Conservation (phyloP, 2,888 invertebrate species). For the Plutella xylostella region DNA sequence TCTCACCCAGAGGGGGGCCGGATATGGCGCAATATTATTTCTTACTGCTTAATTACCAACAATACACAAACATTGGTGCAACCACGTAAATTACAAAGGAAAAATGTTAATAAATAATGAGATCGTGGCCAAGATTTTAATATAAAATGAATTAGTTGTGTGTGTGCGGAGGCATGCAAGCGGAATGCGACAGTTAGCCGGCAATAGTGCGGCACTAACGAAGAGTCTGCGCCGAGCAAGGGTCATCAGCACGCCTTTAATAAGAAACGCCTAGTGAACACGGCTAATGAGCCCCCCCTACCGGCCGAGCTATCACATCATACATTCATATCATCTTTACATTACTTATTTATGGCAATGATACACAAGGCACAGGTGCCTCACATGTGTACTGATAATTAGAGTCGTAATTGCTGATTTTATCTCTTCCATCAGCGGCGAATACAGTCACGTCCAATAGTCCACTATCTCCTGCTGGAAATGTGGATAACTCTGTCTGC, state of each 20-base stretch:
- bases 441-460: too few relatives aligned
- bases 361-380: too few relatives aligned
- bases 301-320: too few relatives aligned
- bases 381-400: too few relatives aligned
- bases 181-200: conserved; percentile 30
- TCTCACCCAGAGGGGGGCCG: background rate
- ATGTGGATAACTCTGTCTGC: too few relatives aligned
- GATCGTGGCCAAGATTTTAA: conserved; percentile 1
- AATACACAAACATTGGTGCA: too few relatives aligned
- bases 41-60: background rate
- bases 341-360: too few relatives aligned
- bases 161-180: conserved; percentile 22
- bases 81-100: background rate
- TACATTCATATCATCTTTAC: too few relatives aligned
- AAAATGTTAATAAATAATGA: background rate
- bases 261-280: conserved; percentile 32
- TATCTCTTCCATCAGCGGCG: too few relatives aligned
- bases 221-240: conserved; percentile 23
- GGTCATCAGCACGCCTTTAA: conserved; percentile 26
- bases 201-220: conserved; percentile 40
- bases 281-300: conserved; percentile 23
- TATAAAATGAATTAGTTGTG: too few relatives aligned
- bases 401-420: too few relatives aligned
- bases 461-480: too few relatives aligned
- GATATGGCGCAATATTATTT: conserved; percentile 5